phyloP scores from a whole-genome alignment of 2,113 vertebrate genomes.

The Mormoops blainvillei region DNA sequence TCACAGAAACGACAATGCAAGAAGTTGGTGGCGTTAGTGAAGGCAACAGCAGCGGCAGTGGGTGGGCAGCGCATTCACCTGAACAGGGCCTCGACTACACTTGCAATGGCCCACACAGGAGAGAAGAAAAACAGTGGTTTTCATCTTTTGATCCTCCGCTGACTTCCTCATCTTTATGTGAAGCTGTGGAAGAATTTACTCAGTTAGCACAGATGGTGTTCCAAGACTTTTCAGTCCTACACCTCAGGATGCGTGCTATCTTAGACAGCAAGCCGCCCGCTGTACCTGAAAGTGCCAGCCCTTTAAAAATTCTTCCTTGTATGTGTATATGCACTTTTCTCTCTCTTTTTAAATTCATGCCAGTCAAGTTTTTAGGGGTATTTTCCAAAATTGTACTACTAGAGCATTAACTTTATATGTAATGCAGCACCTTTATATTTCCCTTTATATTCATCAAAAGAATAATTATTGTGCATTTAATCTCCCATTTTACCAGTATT shows the following conservation, averaged over 20 bases:
- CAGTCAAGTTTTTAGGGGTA: background rate
- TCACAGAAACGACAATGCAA: background rate
- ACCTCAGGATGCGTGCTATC: background rate
- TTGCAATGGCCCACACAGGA: background rate
- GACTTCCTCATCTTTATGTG: background rate
- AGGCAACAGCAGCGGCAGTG: fast-evolving
- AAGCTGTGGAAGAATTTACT: background rate
- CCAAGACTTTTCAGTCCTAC: background rate
- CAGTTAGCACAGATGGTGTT: background rate
- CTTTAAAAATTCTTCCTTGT: background rate
- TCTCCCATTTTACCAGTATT: background rate
- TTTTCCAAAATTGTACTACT: background rate
- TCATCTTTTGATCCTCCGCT: background rate
- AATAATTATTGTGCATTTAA: background rate
- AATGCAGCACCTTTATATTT: background rate
- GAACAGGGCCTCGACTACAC: background rate
- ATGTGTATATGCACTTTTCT: background rate
- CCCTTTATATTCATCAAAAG: background rate
- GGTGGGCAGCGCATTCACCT: fast-evolving
- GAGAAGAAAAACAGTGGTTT: background rate
- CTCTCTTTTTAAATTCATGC: background rate
- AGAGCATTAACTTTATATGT: background rate
- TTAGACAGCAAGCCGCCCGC: background rate
- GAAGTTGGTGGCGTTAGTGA: fast-evolving
- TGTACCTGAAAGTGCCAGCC: background rate